Percentiles rank a stretch among this genome's conserved stretches.
Conservation (phyloP, 37 sponge, comb jelly and placozoan species). For the Diacarnus erythraeanus region DNA sequence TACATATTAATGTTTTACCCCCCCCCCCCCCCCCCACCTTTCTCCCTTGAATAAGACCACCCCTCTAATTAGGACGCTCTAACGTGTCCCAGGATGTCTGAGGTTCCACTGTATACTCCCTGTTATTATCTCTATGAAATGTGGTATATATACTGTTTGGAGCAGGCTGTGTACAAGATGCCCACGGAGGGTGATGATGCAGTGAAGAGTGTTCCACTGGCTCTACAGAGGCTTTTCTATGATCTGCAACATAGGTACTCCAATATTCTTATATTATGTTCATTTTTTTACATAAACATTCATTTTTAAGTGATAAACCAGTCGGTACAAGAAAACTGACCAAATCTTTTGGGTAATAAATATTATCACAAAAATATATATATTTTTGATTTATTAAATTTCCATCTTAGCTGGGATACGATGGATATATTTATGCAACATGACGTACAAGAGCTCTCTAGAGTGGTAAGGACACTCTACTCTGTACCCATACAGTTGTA, state of each 20-base stretch:
- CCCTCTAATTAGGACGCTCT: no score
- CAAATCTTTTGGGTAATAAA: conserved; percentile 89
- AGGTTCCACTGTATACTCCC: no score
- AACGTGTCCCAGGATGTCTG: no score
- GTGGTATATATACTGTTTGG: no score
- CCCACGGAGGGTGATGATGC: conserved; percentile 95
- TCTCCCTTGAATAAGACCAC: no score
- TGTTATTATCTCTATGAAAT: no score
- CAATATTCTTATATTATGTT: not conserved
- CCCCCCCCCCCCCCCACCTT: no score
- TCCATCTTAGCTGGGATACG: conserved; percentile 82
- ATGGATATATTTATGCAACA: conserved; percentile 99
- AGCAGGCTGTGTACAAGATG: conserved; percentile 95
- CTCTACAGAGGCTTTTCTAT: conserved; percentile 95
- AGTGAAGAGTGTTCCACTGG: conserved; percentile 94
- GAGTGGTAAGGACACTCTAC: conserved; percentile 69
- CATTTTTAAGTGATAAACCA: conserved; percentile 79
- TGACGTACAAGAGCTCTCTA: conserved; percentile 93
- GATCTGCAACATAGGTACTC: conserved; percentile 90
- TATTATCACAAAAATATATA: not conserved
- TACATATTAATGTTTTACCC: no score
- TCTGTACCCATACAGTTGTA: not conserved
- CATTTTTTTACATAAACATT: not conserved
- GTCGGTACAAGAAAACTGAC: conserved; percentile 98
- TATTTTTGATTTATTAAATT: not conserved